These are phyloP conservation scores for Stegana nigrithorax DNA, from an alignment of 2,888 invertebrate genomes.

Conservation along the genomic window DNA sequence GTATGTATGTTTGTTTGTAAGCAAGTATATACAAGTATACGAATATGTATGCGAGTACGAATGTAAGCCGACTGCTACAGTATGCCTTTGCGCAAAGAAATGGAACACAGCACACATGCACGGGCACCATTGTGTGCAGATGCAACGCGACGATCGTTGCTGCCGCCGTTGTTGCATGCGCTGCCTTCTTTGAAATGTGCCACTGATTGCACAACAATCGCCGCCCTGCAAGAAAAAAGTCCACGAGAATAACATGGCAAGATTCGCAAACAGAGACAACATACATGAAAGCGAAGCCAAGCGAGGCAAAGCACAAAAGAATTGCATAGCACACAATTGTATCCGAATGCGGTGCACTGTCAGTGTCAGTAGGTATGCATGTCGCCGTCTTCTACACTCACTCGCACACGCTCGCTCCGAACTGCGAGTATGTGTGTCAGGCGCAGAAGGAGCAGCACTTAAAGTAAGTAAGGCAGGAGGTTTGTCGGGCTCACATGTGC, in stretches of 20 bases:
- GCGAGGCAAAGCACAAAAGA: too few relatives aligned
- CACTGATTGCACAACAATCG: slow-evolving; percentile 65
- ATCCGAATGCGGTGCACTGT: slow-evolving; percentile 36
- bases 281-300: too few relatives aligned
- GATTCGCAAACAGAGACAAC: slow-evolving; percentile 26
- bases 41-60: neutral
- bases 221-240: slow-evolving; percentile 33
- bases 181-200: slow-evolving; percentile 52
- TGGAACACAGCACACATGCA: too few relatives aligned
- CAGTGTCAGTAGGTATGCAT: slow-evolving; percentile 52
- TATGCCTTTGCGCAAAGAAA: too few relatives aligned
- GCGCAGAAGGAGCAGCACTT: slow-evolving; percentile 58
- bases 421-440: slow-evolving; percentile 57
- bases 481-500: slow-evolving; percentile 61
- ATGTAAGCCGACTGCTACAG: too few relatives aligned
- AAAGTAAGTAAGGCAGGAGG: slow-evolving; percentile 69
- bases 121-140: neutral
- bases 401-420: slow-evolving; percentile 34
- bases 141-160: slow-evolving; percentile 18
- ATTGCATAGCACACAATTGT: too few relatives aligned
- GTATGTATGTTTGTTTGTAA: neutral
- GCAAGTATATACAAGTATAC: neutral
- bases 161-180: too few relatives aligned
- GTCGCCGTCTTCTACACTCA: neutral
- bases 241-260: neutral